Percentiles rank a stretch among this genome's conserved stretches.
Conservation (phyloP, 2,888 invertebrate genomes). For the Lordiphosa andalusiaca region DNA sequence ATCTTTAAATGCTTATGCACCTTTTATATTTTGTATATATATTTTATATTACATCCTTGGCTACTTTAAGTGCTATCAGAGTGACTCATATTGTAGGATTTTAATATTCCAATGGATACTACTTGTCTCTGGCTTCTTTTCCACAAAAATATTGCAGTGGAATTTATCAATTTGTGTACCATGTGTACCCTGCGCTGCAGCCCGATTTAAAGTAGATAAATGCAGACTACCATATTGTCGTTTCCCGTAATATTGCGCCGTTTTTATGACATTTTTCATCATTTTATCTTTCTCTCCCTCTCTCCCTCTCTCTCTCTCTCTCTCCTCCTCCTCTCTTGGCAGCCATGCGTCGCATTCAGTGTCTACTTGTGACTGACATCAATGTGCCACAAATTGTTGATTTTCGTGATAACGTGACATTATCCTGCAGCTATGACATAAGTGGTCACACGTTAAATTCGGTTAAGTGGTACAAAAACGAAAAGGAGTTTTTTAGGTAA, state of each 20-base stretch:
- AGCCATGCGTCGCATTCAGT: constrained; percentile 64
- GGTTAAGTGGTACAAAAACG: constrained; percentile 81
- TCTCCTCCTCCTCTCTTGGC: constrained; percentile 21
- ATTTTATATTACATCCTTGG: no score
- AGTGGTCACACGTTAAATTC: constrained; percentile 81
- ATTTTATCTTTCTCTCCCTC: constrained; percentile 51
- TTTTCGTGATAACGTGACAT: constrained; percentile 79
- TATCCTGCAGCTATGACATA: constrained; percentile 81
- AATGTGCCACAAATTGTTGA: constrained; percentile 80
- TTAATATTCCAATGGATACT: no score
- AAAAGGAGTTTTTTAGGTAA: constrained; percentile 81
- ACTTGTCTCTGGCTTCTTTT: no score
- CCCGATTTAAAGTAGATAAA: constrained; percentile 42
- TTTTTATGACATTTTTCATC: constrained; percentile 54
- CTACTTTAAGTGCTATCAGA: no score
- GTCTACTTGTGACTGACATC: constrained; percentile 79
- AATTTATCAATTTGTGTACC: no score
- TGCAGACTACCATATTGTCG: constrained; percentile 36
- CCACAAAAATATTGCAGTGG: no score
- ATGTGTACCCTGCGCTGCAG: no score
- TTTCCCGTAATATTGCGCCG: constrained; percentile 27
- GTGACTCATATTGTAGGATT: no score
- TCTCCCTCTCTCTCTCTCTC: constrained; percentile 32
- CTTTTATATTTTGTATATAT: no score
- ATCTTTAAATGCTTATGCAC: no score